phyloP scores from a whole-genome alignment of 30 jellyfish, hydroid and myxozoan species.

The Turritopsis dohrnii region DNA sequence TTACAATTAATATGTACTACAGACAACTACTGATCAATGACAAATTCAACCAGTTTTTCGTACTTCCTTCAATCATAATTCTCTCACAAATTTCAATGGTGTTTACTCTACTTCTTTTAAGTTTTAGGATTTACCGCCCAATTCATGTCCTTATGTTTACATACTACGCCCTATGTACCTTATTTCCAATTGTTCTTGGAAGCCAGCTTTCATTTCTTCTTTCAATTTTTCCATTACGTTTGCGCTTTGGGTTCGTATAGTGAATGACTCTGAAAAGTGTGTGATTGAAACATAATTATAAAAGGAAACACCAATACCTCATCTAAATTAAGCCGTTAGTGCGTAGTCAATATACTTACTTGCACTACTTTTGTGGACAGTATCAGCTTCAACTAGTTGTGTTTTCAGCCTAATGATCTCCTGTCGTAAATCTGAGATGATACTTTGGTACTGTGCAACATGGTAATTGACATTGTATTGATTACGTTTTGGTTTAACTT shows the following conservation, averaged over 20 bases:
- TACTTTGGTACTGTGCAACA: conserved; percentile 90
- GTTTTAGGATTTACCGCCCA: too few species aligned
- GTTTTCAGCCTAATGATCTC: conserved; percentile 80
- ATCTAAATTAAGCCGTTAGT: too few species aligned
- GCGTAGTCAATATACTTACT: background rate
- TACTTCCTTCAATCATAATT: too few species aligned
- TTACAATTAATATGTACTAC: background rate
- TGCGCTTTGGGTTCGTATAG: conserved; percentile 66
- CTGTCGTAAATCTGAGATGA: conserved; percentile 89
- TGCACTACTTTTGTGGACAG: conserved; percentile 1
- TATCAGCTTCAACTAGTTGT: conserved; percentile 61
- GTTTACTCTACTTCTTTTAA: too few species aligned
- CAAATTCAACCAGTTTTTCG: too few species aligned
- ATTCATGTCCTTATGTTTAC: too few species aligned
- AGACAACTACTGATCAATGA: background rate
- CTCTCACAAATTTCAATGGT: too few species aligned
- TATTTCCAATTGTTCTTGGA: conserved; percentile 86
- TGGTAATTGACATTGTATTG: conserved; percentile 93
- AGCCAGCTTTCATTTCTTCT: conserved; percentile 62
- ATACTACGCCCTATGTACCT: conserved; percentile 33
- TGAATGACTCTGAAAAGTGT: conserved; percentile 39
- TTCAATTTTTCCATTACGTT: conserved; percentile 53
- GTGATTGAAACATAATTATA: background rate
- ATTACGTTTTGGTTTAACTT: conserved; percentile 83
- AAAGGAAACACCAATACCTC: too few species aligned